phyloP scores from a whole-genome alignment of 2,113 vertebrate species.

The Nymphicus hollandicus region DNA sequence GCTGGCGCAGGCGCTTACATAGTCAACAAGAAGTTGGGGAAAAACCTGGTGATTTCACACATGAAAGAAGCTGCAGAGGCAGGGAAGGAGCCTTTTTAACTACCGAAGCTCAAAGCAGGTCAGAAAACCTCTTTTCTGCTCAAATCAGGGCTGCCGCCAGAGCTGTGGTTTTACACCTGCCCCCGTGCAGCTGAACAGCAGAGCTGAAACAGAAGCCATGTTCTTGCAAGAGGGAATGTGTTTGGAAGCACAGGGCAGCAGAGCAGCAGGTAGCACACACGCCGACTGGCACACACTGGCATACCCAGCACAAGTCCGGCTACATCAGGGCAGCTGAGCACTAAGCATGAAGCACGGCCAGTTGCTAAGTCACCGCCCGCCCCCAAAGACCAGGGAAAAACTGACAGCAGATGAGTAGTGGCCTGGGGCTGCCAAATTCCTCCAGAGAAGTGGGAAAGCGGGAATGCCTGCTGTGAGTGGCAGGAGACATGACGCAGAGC shows the following conservation, averaged over 20 bases:
- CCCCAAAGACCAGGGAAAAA: background rate
- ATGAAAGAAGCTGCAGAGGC: background rate
- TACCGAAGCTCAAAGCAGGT: background rate
- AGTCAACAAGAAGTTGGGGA: background rate
- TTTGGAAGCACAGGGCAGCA: background rate
- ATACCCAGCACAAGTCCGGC: background rate
- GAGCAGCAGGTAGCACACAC: background rate
- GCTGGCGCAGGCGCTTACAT: background rate
- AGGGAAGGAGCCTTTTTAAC: background rate
- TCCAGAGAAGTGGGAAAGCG: background rate
- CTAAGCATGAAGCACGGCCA: background rate
- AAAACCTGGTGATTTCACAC: background rate
- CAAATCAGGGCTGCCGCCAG: background rate
- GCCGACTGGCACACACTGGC: fast-evolving
- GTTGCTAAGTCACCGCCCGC: fast-evolving
- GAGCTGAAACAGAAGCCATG: background rate
- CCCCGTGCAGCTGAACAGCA: background rate
- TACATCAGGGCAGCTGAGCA: background rate
- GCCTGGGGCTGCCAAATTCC: constrained; percentile 26
- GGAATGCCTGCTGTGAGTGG: constrained; percentile 11
- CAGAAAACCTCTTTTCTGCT: background rate
- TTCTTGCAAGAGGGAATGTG: background rate
- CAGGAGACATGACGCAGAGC: background rate
- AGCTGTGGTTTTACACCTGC: background rate
- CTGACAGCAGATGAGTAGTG: background rate